Base-by-base conservation (phyloP, 1,140 invertebrate genomes). In the Bombus balteatus region DNA sequence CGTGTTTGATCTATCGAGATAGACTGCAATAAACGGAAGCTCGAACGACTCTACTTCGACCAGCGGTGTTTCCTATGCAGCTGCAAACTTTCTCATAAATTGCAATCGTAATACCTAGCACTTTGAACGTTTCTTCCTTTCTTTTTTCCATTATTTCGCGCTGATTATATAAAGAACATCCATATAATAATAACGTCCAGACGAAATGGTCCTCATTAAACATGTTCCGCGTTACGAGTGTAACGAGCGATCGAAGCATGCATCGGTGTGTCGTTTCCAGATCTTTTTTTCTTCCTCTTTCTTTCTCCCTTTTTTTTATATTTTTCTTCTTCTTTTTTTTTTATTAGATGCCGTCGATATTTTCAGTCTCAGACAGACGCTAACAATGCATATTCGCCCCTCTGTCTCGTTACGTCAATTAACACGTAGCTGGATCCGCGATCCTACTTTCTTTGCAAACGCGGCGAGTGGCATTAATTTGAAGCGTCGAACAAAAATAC, bases 381-480 rank as follows among this genome's bases (percentile, higher is more conserved):
- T 84, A 84, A 84, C 82, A 84, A 84, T 84, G 75, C 82, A n/a
- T 79, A 79, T 84, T 66, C 82, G 53, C 53, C 75, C 71, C 25
- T 79, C 82, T 79, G 75, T 84, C 82, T 84, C 66, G 82, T 84
- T 84, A 71, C 82, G 75, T 84, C 82, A 84, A 84, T 84, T 84
- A 84, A 84, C 75, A 71, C 41, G 75, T 71, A 66, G 75, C n/a
- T 37, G n/a, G 62, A 57, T 83, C 34, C 73, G 28, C 72, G 81
- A 62, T 43, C 4, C 41, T 66, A n/a, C 37, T 53, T 84, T 28
- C 72, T 75, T 66, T 79, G 41, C 34, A n/a, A 84, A 41, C 82
- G 37, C 74, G 32, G 5, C 22, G 82, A 79, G 74, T 71, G 82
- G 82, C 82, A 71, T 84, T 84, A 84, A 84, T 84, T 84, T 79